A percentile compares a stretch with the other conserved stretches of the same genome.
phyloP scores from a whole-genome alignment of 2,888 invertebrate genomes.

The Temnothorax unifasciatus region DNA sequence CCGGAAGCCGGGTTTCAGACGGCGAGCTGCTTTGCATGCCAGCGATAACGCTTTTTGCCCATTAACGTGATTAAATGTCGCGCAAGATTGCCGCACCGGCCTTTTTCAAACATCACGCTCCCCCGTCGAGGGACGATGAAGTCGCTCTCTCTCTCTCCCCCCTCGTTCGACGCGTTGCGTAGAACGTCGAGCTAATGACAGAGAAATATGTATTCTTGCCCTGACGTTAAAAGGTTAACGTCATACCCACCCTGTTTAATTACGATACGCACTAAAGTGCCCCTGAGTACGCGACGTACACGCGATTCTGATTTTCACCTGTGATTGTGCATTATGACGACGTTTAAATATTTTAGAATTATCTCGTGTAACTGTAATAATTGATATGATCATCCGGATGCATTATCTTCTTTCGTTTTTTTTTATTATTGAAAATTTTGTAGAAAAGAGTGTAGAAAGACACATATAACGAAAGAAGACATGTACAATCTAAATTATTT shows the following conservation, averaged over 20 bases:
- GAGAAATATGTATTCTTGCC: slow-evolving; percentile 53
- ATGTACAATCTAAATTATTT: not conserved
- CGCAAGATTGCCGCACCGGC: slow-evolving; percentile 66
- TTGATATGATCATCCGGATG: not conserved
- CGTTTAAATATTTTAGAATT: slow-evolving; percentile 5
- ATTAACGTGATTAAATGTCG: slow-evolving; percentile 83
- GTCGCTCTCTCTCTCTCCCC: not conserved
- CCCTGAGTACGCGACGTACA: slow-evolving; percentile 26
- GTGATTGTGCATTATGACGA: slow-evolving; percentile 31
- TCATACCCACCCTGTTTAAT: slow-evolving; percentile 36
- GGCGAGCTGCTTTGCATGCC: slow-evolving; percentile 79
- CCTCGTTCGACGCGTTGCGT: slow-evolving; percentile 22
- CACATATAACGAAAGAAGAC: not conserved
- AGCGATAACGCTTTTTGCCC: slow-evolving; percentile 81
- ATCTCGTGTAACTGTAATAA: slow-evolving; percentile 13
- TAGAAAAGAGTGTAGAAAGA: not conserved
- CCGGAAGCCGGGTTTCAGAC: slow-evolving; percentile 73
- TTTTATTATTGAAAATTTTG: not conserved
- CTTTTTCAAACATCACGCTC: slow-evolving; percentile 65
- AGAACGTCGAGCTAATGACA: slow-evolving; percentile 45
- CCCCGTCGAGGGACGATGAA: slow-evolving; percentile 20
- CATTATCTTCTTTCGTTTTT: not conserved
- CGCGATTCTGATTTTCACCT: slow-evolving; percentile 27
- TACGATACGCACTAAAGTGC: slow-evolving; percentile 14
- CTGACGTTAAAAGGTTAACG: slow-evolving; percentile 39